A percentile compares a stretch with the other conserved stretches of the same genome.
Conservation (phyloP, 2,797 vertebrate genomes). For the Neosalanx taihuensis region DNA sequence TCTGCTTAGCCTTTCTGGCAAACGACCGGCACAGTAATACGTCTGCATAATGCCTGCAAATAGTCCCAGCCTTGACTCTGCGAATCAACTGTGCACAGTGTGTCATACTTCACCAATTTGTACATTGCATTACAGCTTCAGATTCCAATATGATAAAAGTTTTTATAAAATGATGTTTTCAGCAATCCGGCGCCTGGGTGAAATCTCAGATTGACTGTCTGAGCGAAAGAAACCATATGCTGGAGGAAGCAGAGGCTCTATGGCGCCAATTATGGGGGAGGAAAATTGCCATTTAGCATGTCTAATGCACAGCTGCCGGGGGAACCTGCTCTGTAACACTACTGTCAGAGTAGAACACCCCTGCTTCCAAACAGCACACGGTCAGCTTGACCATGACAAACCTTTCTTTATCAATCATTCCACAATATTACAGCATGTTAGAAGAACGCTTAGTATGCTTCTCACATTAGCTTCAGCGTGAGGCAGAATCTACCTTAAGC, state of each 20-base stretch:
- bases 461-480: neutral
- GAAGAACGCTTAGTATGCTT: neutral
- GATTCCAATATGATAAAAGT: constrained; percentile 28
- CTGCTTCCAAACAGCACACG: constrained; percentile 13
- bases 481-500: neutral
- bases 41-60: no score
- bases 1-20: neutral
- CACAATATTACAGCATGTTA: neutral
- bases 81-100: neutral
- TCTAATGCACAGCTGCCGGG: constrained; percentile 65
- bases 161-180: constrained; percentile 18
- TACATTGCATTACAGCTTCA: constrained; percentile 26
- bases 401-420: neutral
- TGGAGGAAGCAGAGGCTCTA: constrained; percentile 56
- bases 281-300: constrained; percentile 65
- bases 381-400: constrained; percentile 4
- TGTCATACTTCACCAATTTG: constrained; percentile 15
- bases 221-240: constrained; percentile 28
- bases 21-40: neutral
- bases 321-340: constrained; percentile 40
- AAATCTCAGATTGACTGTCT: constrained; percentile 37
- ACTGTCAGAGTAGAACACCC: constrained; percentile 34
- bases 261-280: constrained; percentile 63
- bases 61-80: neutral
- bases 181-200: constrained; percentile 8